Percentiles rank a stretch among this genome's conserved stretches.
These are phyloP conservation scores for Drosophila mayaguana DNA, from an alignment of 2,888 invertebrate genomes.

Conservation along the genomic window DNA sequence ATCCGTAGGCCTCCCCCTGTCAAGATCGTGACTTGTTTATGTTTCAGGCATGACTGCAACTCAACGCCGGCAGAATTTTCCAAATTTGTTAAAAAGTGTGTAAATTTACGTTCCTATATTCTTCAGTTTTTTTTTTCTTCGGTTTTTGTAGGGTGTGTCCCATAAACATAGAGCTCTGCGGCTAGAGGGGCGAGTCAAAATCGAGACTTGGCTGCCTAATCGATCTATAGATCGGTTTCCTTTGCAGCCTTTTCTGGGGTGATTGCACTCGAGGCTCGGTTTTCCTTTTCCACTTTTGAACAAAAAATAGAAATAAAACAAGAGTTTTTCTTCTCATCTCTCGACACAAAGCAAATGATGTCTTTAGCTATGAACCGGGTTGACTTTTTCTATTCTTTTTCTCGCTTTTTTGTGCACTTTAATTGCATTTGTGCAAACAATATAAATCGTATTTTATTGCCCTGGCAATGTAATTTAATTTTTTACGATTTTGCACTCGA, in stretches of 20 bases:
- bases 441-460: conserved; percentile 74
- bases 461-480: conserved; percentile 75
- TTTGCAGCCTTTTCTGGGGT: conserved; percentile 63
- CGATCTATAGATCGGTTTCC: conserved; percentile 66
- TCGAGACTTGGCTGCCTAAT: conserved; percentile 68
- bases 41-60: conserved; percentile 76
- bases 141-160: conserved; percentile 71
- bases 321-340: conserved; percentile 53
- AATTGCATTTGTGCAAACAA: conserved; percentile 78
- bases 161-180: conserved; percentile 71
- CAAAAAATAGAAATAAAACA: conserved; percentile 48
- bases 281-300: conserved; percentile 46
- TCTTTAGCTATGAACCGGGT: conserved; percentile 65
- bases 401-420: conserved; percentile 56
- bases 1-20: conserved; percentile 1
- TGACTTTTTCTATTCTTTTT: conserved; percentile 56
- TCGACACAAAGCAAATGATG: conserved; percentile 74
- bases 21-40: conserved; percentile 76
- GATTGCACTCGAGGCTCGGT: conserved; percentile 67
- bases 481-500: conserved; percentile 82
- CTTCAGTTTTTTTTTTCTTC: conserved; percentile 19
- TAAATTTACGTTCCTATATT: conserved; percentile 70
- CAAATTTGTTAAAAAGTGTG: conserved; percentile 80
- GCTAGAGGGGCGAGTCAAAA: conserved; percentile 30
- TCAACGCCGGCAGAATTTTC: conserved; percentile 64